Conservation (phyloP, 2,797 vertebrate species). For the Calcarius lapponicus region DNA sequence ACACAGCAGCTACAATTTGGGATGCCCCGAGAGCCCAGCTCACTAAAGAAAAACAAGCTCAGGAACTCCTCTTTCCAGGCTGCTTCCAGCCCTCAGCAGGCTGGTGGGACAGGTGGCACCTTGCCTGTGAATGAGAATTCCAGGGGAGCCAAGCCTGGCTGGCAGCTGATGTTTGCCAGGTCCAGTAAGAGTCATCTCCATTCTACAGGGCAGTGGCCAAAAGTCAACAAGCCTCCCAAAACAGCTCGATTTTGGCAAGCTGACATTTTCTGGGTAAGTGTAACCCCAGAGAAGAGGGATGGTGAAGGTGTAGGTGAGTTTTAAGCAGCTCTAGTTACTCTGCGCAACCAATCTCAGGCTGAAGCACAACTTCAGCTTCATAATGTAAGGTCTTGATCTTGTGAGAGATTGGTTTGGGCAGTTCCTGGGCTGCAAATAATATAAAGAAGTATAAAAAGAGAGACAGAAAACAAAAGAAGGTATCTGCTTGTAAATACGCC, state of each 20-base stretch:
- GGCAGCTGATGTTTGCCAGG: background rate
- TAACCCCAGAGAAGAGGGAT: background rate
- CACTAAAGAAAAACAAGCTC: background rate
- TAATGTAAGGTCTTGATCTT: accelerated
- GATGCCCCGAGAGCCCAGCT: background rate
- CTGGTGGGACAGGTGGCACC: background rate
- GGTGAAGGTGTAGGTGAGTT: background rate
- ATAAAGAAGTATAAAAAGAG: background rate
- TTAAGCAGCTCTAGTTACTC: background rate
- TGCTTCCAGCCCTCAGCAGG: background rate
- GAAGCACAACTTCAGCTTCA: background rate
- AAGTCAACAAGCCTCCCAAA: background rate
- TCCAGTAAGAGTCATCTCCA: background rate
- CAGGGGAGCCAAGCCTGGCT: background rate
- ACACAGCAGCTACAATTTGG: background rate
- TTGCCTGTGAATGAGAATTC: background rate
- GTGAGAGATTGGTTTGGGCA: background rate
- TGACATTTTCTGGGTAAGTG: background rate
- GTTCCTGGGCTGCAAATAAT: background rate
- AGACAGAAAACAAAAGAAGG: background rate
- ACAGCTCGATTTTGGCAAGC: background rate
- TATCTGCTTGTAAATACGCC: background rate
- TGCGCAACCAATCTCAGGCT: background rate
- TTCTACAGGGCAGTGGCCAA: background rate
- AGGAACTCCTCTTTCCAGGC: background rate